A percentile compares a stretch with the other conserved stretches of the same genome.
Conservation (phyloP, 2,888 invertebrate species). For the Anthrax anthrax region DNA sequence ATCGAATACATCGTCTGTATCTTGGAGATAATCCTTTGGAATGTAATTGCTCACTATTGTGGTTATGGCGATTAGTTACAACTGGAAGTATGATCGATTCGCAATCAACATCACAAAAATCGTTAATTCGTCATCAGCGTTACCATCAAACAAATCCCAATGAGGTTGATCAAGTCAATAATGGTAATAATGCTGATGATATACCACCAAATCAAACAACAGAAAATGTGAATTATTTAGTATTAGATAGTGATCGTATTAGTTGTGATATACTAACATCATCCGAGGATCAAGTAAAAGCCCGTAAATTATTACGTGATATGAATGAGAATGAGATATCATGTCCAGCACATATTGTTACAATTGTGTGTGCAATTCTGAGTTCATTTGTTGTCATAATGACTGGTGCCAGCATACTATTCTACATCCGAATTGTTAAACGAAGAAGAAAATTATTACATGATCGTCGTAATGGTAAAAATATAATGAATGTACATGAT, state of each 20-base stretch:
- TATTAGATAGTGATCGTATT: conserved; percentile 30
- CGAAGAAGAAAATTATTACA: conserved; percentile 30
- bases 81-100: conserved; percentile 28
- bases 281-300: conserved; percentile 20
- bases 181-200: neutral
- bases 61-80: conserved; percentile 61
- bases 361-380: conserved; percentile 34
- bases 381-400: conserved; percentile 30
- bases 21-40: conserved; percentile 70
- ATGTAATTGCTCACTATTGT: conserved; percentile 75
- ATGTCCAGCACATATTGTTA: conserved; percentile 34
- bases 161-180: neutral
- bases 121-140: neutral
- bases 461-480: conserved; percentile 29
- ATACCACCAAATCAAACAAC: neutral
- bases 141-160: neutral
- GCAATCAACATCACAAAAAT: neutral
- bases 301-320: conserved; percentile 23
- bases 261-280: conserved; percentile 30
- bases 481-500: conserved; percentile 34
- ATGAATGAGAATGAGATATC: conserved; percentile 34
- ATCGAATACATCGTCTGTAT: conserved; percentile 56
- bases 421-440: conserved; percentile 31
- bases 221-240: conserved; percentile 11
- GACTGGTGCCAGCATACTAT: conserved; percentile 31